These are phyloP conservation scores for Pentalonia nigronervosa DNA, from an alignment of 1,140 invertebrate genomes.

Conservation along the genomic window DNA sequence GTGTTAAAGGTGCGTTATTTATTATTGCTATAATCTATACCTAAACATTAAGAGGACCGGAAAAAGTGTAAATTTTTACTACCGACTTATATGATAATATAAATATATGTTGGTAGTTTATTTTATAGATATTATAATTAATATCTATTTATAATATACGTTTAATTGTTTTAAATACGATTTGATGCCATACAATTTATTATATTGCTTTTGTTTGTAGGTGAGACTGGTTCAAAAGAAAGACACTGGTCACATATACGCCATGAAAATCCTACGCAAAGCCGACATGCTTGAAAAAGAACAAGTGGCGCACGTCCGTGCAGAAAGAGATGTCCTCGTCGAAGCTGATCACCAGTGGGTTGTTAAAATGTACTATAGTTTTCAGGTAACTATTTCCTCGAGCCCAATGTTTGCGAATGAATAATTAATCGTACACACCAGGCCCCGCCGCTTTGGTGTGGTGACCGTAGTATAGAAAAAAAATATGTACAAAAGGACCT, in stretches of 20 bases:
- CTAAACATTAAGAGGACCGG: not conserved
- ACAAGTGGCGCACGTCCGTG: conserved; percentile 98
- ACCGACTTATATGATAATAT: not conserved
- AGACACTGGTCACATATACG: conserved; percentile 99
- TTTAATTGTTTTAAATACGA: too few relatives aligned
- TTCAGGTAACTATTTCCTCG: conserved; percentile 69
- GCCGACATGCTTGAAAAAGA: conserved; percentile 99
- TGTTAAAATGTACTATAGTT: conserved; percentile 99
- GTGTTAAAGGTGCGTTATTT: not conserved
- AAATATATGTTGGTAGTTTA: not conserved
- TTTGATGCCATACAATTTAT: not conserved
- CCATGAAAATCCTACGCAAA: conserved; percentile 99
- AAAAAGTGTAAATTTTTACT: not conserved
- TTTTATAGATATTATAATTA: not conserved
- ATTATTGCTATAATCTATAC: not conserved
- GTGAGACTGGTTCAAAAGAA: conserved; percentile 99
- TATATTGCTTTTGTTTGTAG: conserved; percentile 64
- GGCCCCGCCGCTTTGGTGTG: not conserved
- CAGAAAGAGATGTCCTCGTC: conserved; percentile 96
- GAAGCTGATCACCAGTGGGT: conserved; percentile 99
- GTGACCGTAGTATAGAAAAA: not conserved
- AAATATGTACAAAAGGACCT: not conserved
- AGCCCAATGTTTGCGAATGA: conserved; percentile 1
- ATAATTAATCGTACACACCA: conserved; percentile 26
- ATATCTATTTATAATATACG: too few relatives aligned